Percentiles rank a stretch among this genome's conserved stretches.
These are phyloP conservation scores for Drosophila melanocephala DNA, from an alignment of 2,888 invertebrate genomes.

Conservation along the genomic window DNA sequence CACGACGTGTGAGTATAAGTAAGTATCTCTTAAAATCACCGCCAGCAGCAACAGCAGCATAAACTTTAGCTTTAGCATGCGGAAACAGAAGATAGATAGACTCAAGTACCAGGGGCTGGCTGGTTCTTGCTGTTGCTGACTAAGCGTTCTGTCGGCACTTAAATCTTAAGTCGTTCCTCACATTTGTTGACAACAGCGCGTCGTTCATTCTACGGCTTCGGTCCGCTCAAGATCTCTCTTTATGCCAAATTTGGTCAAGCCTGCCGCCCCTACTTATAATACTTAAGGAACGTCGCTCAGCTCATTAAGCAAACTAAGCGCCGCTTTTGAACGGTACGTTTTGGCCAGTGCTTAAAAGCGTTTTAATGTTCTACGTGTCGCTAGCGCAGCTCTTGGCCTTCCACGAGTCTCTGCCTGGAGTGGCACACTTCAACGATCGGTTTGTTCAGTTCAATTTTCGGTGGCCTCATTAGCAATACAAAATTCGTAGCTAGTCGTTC, in stretches of 20 bases:
- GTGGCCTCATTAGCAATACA: constrained; percentile 36
- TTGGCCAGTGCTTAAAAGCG: constrained; percentile 37
- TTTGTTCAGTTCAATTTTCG: constrained; percentile 34
- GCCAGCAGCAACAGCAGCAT: not conserved
- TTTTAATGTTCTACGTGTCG: constrained; percentile 60
- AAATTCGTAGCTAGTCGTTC: not conserved
- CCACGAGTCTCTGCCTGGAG: constrained; percentile 15
- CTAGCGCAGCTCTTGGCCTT: constrained; percentile 21
- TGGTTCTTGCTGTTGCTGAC: constrained; percentile 37
- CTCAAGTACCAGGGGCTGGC: constrained; percentile 30
- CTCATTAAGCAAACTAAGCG: constrained; percentile 73
- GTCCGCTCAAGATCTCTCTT: constrained; percentile 33
- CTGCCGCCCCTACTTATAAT: constrained; percentile 71
- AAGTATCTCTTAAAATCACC: constrained; percentile 64
- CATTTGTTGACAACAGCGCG: constrained; percentile 21
- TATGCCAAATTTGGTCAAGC: constrained; percentile 74
- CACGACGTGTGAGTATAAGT: constrained; percentile 84
- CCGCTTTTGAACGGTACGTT: constrained; percentile 39
- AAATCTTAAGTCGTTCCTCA: constrained; percentile 52
- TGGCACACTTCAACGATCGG: constrained; percentile 48
- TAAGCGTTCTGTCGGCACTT: constrained; percentile 75
- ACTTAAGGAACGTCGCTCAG: constrained; percentile 35
- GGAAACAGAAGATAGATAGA: constrained; percentile 38
- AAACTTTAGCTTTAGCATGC: constrained; percentile 6
- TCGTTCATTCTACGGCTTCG: constrained; percentile 8